Evolutionary conservation across 35 echinoderm and acorn worm species (phyloP).

Genomic region (Eucidaris tribuloides): DNA sequence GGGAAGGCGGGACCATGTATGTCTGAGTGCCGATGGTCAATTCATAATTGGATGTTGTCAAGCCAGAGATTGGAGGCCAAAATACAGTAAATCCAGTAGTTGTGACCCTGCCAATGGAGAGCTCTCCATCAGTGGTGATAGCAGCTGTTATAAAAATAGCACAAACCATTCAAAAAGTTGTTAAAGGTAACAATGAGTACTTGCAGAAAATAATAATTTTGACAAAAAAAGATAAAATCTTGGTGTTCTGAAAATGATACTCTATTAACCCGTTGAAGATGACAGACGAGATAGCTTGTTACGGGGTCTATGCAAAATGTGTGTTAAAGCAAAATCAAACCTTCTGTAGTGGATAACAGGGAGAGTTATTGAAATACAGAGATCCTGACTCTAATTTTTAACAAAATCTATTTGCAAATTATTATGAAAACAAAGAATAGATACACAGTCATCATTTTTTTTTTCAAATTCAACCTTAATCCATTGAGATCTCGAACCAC

Average conservation of each 20-base stretch:
- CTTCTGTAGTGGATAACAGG: not conserved
- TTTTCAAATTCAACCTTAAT: no score
- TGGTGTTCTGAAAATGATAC: not conserved
- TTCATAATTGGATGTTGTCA: not conserved
- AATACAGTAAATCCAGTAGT: constrained; percentile 8
- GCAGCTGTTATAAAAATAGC: not conserved
- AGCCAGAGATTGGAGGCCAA: constrained; percentile 6
- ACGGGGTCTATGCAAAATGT: no score
- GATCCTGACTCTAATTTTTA: no score
- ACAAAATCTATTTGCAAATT: no score
- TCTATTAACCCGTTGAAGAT: not conserved
- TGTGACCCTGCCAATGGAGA: constrained; percentile 28
- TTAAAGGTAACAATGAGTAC: not conserved
- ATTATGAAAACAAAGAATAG: no score
- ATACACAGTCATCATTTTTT: no score
- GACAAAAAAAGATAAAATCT: no score
- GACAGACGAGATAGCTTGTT: no score
- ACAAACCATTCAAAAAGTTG: not conserved
- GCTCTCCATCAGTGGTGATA: not conserved
- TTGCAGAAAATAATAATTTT: no score
- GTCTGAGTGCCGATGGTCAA: not conserved
- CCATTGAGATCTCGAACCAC: no score
- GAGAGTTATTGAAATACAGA: no score
- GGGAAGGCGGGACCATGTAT: not conserved
- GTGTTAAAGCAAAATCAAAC: not conserved